Evolutionary conservation across 2,113 vertebrate genomes (phyloP).

Genomic region (Gnathonemus longibarbis): DNA sequence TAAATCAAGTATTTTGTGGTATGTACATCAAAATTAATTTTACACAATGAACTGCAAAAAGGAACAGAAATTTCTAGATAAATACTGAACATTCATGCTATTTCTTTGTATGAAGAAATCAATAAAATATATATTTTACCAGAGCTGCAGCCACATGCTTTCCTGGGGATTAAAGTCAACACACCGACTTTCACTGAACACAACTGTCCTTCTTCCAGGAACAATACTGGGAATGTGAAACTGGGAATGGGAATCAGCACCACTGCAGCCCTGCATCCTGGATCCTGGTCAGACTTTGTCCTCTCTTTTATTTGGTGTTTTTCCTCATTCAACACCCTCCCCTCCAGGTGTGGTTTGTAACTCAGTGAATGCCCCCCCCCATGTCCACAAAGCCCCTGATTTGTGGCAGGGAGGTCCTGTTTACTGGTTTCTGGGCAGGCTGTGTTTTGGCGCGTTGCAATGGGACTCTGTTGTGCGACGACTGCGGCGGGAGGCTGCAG

Average conservation of each 20-base stretch:
- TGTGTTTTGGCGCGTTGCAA: not conserved
- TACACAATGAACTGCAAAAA: slow-evolving; percentile 76
- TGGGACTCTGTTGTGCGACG: not conserved
- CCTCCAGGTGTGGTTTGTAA: not conserved
- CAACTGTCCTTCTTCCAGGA: not conserved
- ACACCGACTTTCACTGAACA: not conserved
- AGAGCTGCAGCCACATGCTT: slow-evolving; percentile 43
- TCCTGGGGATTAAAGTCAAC: not conserved
- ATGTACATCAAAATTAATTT: slow-evolving; percentile 90
- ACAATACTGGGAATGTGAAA: not conserved
- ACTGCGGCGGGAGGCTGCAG: not conserved
- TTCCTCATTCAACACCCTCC: not conserved
- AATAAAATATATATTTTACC: slow-evolving; percentile 94
- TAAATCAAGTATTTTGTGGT: slow-evolving; percentile 92
- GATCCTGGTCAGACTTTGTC: not conserved
- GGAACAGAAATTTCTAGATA: slow-evolving; percentile 85
- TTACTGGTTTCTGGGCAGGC: not conserved
- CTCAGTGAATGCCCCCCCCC: not conserved
- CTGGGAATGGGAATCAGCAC: not conserved
- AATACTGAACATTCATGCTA: slow-evolving; percentile 91
- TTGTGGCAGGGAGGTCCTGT: not conserved
- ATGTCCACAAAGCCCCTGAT: not conserved
- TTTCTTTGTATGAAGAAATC: slow-evolving; percentile 98
- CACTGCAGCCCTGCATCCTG: no score
- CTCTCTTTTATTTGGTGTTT: not conserved